These are phyloP conservation scores for Diplazon laetatorius DNA, from an alignment of 2,888 invertebrate species.

Conservation along the genomic window DNA sequence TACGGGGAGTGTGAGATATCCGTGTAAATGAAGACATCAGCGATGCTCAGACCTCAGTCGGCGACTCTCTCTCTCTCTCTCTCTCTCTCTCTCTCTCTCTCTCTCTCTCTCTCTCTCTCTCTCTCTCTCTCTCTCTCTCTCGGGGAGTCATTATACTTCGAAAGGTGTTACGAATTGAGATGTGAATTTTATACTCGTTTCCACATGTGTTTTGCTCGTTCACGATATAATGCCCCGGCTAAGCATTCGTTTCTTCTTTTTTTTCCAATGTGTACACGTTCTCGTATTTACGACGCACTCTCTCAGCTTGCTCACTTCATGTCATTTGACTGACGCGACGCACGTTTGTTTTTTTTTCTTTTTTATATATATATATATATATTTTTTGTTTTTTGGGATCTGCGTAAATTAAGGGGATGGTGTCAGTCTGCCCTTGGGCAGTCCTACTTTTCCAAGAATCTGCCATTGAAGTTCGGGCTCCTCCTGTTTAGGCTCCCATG, in stretches of 20 bases:
- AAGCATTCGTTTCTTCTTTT: constrained; percentile 9
- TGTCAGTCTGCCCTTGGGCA: too few relatives aligned
- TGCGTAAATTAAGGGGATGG: too few relatives aligned
- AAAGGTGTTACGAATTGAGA: constrained; percentile 51
- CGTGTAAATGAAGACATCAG: constrained; percentile 59
- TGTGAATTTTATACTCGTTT: constrained; percentile 12
- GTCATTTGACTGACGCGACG: too few relatives aligned
- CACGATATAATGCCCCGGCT: constrained; percentile 33
- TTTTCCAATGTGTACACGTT: background rate
- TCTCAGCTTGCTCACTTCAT: background rate
- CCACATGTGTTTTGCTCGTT: constrained; percentile 36
- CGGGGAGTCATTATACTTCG: constrained; percentile 55
- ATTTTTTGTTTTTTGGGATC: too few relatives aligned
- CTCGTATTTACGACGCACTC: constrained; percentile 1
- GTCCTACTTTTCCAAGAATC: too few relatives aligned
- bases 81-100: too few relatives aligned
- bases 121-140: too few relatives aligned
- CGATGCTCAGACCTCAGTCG: constrained; percentile 42
- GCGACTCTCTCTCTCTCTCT: constrained; percentile 38
- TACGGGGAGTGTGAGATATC: constrained; percentile 32
- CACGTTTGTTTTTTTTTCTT: too few relatives aligned
- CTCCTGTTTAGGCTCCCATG: too few relatives aligned
- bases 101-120: too few relatives aligned
- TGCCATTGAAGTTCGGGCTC: too few relatives aligned
- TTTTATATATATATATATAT: too few relatives aligned